Percentiles rank a stretch among this genome's conserved stretches.
Conservation (phyloP, 2,888 invertebrate genomes). For the Temnothorax unifasciatus region DNA sequence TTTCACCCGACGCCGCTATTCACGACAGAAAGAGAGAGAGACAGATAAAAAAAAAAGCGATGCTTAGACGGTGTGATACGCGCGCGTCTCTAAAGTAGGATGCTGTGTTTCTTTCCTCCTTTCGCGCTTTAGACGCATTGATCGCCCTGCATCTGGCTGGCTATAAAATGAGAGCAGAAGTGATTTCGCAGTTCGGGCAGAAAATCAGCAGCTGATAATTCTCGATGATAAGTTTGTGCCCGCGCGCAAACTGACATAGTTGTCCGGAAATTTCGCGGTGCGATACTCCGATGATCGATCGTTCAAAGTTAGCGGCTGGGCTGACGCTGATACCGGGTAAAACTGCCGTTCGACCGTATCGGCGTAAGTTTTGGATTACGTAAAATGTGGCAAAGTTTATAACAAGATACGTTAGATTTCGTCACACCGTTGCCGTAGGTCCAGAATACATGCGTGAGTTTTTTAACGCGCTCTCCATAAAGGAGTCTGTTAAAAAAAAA, state of each 20-base stretch:
- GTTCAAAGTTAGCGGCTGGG: conserved; percentile 25
- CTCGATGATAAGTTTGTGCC: conserved; percentile 14
- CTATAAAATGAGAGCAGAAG: conserved; percentile 33
- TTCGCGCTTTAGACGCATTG: conserved; percentile 1
- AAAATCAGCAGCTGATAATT: conserved; percentile 38
- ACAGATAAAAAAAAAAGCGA: not conserved
- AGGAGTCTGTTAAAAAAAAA: not conserved
- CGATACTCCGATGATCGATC: conserved; percentile 50
- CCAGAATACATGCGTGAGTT: not conserved
- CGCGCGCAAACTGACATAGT: conserved; percentile 30
- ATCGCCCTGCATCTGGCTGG: not conserved
- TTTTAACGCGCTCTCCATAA: not conserved
- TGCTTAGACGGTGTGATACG: conserved; percentile 20
- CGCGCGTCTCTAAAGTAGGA: conserved; percentile 22
- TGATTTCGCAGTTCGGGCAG: conserved; percentile 8
- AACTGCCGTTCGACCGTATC: conserved; percentile 31
- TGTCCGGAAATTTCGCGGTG: conserved; percentile 26
- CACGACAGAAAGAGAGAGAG: conserved; percentile 16
- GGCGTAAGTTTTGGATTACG: conserved; percentile 34
- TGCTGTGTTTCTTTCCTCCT: not conserved
- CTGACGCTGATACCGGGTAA: conserved; percentile 18
- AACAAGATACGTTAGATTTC: not conserved
- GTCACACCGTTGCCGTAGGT: not conserved
- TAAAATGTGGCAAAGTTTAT: not conserved
- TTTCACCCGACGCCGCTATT: conserved; percentile 38